Evolutionary conservation across 1,140 invertebrate species (phyloP).

Genomic region (Medauroidea extradentata): DNA sequence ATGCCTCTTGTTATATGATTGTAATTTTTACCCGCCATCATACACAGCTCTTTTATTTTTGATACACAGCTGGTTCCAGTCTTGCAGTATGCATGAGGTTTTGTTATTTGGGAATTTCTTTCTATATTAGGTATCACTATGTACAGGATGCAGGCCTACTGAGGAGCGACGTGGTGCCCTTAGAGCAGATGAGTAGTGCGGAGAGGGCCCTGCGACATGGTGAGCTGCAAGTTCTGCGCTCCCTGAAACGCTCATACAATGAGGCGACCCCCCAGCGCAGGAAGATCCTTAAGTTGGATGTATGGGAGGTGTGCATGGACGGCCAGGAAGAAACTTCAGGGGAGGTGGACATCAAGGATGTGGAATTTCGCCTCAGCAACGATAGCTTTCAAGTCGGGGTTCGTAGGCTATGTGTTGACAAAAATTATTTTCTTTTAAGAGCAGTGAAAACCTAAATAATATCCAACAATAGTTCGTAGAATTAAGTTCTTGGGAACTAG

Average conservation of each 20-base stretch:
- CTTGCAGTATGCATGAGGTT: background rate
- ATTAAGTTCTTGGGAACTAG: no score
- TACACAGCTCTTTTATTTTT: no score
- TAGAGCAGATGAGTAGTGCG: constrained; percentile 60
- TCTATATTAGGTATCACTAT: no score
- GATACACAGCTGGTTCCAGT: no score
- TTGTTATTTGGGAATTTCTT: no score
- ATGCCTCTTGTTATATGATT: no score
- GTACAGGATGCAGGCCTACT: constrained; percentile 64
- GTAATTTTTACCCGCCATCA: no score
- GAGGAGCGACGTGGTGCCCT: constrained; percentile 47
- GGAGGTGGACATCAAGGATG: constrained; percentile 78
- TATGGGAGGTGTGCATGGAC: constrained; percentile 47
- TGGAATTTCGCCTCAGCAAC: constrained; percentile 82
- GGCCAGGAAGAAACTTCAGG: constrained; percentile 55
- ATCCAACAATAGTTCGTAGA: no score
- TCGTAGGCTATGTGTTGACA: no score
- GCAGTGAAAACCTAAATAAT: no score
- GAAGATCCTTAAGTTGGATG: constrained; percentile 66
- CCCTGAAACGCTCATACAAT: constrained; percentile 65
- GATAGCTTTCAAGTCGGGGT: constrained; percentile 61
- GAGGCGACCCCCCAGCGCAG: constrained; percentile 62
- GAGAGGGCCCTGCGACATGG: constrained; percentile 78
- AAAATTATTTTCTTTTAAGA: no score
- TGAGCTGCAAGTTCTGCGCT: constrained; percentile 78